A percentile compares a stretch with the other conserved stretches of the same genome.
Conservation (phyloP, 2,888 invertebrate genomes). For the Protodeltote pygarga region DNA sequence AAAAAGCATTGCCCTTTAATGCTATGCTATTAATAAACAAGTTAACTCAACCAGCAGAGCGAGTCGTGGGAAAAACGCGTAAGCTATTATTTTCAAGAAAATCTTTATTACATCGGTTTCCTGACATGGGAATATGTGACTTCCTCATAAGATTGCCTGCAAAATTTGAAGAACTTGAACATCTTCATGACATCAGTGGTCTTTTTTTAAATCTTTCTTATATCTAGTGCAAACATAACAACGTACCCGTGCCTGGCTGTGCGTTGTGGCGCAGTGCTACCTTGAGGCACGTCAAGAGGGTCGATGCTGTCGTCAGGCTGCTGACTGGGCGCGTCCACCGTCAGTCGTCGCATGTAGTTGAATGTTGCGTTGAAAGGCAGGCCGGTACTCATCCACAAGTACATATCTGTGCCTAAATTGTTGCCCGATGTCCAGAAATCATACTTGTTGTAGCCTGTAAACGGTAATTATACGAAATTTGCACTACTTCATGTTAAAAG, state of each 20-base stretch:
- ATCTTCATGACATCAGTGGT: slow-evolving; percentile 1
- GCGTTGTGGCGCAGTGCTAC: slow-evolving; percentile 92
- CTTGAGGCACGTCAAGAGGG: slow-evolving; percentile 89
- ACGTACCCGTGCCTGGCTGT: slow-evolving; percentile 91
- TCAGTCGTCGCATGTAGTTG: slow-evolving; percentile 90
- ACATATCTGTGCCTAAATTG: slow-evolving; percentile 94
- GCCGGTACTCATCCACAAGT: slow-evolving; percentile 96
- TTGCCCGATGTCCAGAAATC: slow-evolving; percentile 97
- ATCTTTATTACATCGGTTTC: slow-evolving; percentile 22
- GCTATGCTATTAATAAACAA: slow-evolving; percentile 50
- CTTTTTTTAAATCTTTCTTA: background rate
- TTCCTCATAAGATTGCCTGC: slow-evolving; percentile 9
- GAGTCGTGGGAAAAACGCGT: slow-evolving; percentile 55
- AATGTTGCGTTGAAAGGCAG: slow-evolving; percentile 96
- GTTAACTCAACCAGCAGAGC: slow-evolving; percentile 51
- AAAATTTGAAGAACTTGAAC: slow-evolving; percentile 11
- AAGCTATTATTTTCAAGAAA: slow-evolving; percentile 54
- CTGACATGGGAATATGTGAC: slow-evolving; percentile 16
- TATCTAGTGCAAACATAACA: slow-evolving; percentile 8
- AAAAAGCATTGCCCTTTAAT: slow-evolving; percentile 53
- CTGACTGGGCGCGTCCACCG: slow-evolving; percentile 84
- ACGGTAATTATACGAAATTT: background rate
- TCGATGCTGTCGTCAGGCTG: slow-evolving; percentile 86
- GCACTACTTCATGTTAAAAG: background rate
- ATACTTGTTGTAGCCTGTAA: slow-evolving; percentile 90